phyloP scores from a whole-genome alignment of 2,113 vertebrate genomes.

The Anseranas semipalmata region DNA sequence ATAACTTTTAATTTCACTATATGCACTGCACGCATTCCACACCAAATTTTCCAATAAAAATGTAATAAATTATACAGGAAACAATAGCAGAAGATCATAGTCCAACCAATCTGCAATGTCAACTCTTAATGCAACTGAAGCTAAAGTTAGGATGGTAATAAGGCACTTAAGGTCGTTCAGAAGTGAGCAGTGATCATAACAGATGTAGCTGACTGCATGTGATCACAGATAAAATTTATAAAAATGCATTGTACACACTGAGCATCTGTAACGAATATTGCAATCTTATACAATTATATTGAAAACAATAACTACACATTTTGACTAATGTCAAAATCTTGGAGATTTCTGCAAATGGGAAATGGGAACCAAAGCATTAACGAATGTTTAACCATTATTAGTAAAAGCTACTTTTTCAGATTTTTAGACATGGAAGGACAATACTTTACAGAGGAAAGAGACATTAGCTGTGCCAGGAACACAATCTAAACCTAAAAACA shows the following conservation, averaged over 20 bases:
- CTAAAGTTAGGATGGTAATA: not conserved
- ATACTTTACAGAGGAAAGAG: not conserved
- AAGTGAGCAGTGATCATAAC: not conserved
- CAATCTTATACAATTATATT: not conserved
- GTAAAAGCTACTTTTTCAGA: not conserved
- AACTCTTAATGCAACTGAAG: not conserved
- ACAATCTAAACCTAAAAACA: not conserved
- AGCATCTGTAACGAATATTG: not conserved
- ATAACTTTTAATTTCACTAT: not conserved
- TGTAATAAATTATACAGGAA: not conserved
- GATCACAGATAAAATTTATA: not conserved
- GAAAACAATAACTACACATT: not conserved
- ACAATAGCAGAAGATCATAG: not conserved
- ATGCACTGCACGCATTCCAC: not conserved
- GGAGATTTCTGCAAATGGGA: not conserved
- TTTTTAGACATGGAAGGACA: not conserved
- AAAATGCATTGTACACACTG: not conserved
- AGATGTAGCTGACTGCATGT: not conserved
- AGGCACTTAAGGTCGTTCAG: not conserved
- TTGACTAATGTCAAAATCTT: not conserved
- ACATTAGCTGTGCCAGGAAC: not conserved
- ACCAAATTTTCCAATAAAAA: not conserved
- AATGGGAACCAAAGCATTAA: not conserved
- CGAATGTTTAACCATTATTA: not conserved
- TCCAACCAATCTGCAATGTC: not conserved